Evolutionary conservation across 1,140 invertebrate genomes (phyloP).

Genomic region (Pseudomyrmex concolor): DNA sequence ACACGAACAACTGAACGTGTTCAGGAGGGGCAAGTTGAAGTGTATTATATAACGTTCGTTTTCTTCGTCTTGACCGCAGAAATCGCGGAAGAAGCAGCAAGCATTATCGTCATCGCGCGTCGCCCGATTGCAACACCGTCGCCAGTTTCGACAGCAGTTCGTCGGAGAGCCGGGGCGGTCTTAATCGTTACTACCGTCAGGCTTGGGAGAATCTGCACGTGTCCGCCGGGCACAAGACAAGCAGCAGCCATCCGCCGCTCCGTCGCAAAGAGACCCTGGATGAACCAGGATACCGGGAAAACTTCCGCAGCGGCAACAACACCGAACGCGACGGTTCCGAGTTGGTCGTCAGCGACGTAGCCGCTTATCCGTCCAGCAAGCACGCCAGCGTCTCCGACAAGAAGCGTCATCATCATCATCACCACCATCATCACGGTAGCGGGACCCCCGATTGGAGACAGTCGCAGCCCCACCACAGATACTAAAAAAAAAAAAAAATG

Average conservation of each 20-base stretch:
- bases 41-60: background rate
- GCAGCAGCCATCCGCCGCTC: slow-evolving; percentile 85
- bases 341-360: slow-evolving; percentile 91
- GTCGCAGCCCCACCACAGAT: slow-evolving; percentile 82
- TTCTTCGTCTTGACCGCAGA: slow-evolving; percentile 81
- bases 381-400: slow-evolving; percentile 86
- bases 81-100: slow-evolving; percentile 90
- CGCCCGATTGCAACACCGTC: slow-evolving; percentile 94
- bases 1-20: background rate
- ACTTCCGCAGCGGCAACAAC: slow-evolving; percentile 82
- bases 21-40: background rate
- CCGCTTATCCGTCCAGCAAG: slow-evolving; percentile 85
- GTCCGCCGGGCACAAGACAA: slow-evolving; percentile 88
- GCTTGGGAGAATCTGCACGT: slow-evolving; percentile 97
- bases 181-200: slow-evolving; percentile 94
- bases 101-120: slow-evolving; percentile 93
- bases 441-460: slow-evolving; percentile 81
- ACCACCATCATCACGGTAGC: slow-evolving; percentile 89
- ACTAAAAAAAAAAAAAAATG: slow-evolving; percentile 69
- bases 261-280: slow-evolving; percentile 90
- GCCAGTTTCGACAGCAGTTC: slow-evolving; percentile 94
- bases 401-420: slow-evolving; percentile 93
- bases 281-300: slow-evolving; percentile 86
- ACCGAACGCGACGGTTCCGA: slow-evolving; percentile 92
- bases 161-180: slow-evolving; percentile 91